Conservation (phyloP, 2,888 invertebrate genomes). For the Folsomia candida region DNA sequence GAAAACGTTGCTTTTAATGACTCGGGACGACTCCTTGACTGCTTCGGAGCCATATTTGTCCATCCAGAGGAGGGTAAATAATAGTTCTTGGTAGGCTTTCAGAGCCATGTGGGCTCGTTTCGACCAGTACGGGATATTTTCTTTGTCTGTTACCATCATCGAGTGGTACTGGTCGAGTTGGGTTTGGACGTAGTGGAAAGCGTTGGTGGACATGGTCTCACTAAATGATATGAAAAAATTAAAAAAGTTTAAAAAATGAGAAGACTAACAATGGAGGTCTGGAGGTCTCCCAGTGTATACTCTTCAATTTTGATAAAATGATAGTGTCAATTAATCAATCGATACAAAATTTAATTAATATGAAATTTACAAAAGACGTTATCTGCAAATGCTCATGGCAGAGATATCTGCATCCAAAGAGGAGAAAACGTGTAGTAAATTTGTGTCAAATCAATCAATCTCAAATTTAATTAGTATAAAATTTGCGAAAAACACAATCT, state of each 20-base stretch:
- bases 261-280: neutral
- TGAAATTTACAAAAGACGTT: too few relatives aligned
- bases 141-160: conserved; percentile 81
- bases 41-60: conserved; percentile 69
- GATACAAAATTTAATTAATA: too few relatives aligned
- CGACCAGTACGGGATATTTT: conserved; percentile 77
- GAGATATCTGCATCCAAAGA: neutral
- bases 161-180: conserved; percentile 83
- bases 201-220: conserved; percentile 86
- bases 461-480: too few relatives aligned
- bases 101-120: conserved; percentile 80
- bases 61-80: conserved; percentile 78
- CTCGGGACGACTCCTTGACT: conserved; percentile 75
- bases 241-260: neutral
- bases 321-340: too few relatives aligned
- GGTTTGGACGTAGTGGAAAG: conserved; percentile 92
- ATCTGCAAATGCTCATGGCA: too few relatives aligned
- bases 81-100: conserved; percentile 73
- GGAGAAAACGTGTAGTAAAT: too few relatives aligned
- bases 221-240: too few relatives aligned
- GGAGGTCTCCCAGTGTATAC: too few relatives aligned
- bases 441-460: too few relatives aligned
- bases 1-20: conserved; percentile 86
- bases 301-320: too few relatives aligned
- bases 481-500: too few relatives aligned